Percentiles rank a stretch among this genome's conserved stretches.
Conservation (phyloP, 2,888 invertebrate genomes). For the Eristalis tenax region DNA sequence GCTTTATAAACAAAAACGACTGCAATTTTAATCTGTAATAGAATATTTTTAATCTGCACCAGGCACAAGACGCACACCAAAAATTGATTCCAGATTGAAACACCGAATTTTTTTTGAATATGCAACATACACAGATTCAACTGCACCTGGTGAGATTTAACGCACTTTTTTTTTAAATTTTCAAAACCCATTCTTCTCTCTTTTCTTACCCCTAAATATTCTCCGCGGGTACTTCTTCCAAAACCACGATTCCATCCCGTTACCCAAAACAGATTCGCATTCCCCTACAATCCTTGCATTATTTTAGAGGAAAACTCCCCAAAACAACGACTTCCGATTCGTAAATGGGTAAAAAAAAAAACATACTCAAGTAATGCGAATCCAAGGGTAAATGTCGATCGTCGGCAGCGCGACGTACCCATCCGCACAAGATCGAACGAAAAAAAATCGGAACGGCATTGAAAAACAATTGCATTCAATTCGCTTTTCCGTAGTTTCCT, state of each 20-base stretch:
- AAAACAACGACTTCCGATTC: neutral
- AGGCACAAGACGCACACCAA: neutral
- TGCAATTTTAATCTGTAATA: too few relatives aligned
- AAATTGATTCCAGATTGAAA: neutral
- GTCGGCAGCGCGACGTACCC: neutral
- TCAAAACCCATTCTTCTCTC: neutral
- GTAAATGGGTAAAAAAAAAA: neutral
- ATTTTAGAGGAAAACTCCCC: neutral
- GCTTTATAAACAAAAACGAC: too few relatives aligned
- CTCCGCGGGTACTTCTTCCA: neutral
- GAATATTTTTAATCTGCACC: too few relatives aligned
- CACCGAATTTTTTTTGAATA: neutral
- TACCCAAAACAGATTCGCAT: neutral
- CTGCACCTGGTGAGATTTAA: neutral
- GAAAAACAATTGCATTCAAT: constrained; percentile 28
- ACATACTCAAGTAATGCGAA: neutral
- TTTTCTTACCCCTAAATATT: neutral
- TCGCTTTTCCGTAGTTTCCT: constrained; percentile 31
- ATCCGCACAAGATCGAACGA: neutral
- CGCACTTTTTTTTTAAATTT: neutral
- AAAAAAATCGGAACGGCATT: neutral
- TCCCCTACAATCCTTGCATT: neutral
- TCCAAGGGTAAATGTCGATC: neutral
- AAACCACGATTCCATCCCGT: neutral
- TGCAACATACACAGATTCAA: neutral